Conservation (phyloP, 2,888 invertebrate species). For the Rhopalosiphum nymphaeae region DNA sequence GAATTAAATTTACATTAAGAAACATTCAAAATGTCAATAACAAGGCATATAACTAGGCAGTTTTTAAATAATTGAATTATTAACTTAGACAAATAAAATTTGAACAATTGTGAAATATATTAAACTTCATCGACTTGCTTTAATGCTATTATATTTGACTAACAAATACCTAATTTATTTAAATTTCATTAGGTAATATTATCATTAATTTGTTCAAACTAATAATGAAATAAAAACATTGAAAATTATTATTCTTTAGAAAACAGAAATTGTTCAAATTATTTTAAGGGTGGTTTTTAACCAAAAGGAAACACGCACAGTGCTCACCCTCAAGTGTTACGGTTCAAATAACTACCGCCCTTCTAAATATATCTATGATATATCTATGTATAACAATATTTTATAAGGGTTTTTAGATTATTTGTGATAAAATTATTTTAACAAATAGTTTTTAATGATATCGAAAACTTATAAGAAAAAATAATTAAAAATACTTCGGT, state of each 20-base stretch:
- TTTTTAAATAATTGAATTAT: conserved; percentile 22
- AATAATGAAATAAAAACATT: conserved; percentile 26
- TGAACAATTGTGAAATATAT: neutral
- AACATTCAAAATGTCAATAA: neutral
- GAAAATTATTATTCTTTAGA: neutral
- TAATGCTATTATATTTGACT: neutral
- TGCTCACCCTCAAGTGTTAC: conserved; percentile 61
- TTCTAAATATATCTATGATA: conserved; percentile 30
- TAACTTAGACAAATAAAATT: neutral
- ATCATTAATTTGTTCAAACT: neutral
- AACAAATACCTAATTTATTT: neutral
- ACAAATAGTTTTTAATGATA: neutral
- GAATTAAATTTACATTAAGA: neutral
- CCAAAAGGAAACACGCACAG: conserved; percentile 60
- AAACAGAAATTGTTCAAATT: neutral
- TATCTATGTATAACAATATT: conserved; percentile 8
- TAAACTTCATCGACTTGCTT: neutral
- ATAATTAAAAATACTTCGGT: neutral
- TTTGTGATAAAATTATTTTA: conserved; percentile 18
- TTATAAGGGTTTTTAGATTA: conserved; percentile 14
- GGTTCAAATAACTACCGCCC: conserved; percentile 56
- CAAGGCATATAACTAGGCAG: neutral
- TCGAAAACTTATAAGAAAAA: neutral
- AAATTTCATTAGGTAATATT: neutral
- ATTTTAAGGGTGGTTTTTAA: conserved; percentile 29